Evolutionary conservation across 2,113 vertebrate species (phyloP).

Genomic region (Sebastes schlegelii): DNA sequence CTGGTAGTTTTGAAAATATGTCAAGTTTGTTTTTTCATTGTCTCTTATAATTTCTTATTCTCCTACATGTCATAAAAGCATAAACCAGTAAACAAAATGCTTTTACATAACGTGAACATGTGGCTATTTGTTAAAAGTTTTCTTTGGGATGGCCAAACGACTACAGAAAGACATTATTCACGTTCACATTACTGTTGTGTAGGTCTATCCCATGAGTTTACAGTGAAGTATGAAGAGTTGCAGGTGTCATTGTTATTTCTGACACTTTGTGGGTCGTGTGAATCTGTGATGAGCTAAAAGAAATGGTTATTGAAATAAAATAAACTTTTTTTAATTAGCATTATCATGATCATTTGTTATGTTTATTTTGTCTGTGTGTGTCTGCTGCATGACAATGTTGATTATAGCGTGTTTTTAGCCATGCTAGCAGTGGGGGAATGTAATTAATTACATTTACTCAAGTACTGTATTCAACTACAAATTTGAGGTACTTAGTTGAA

Average conservation of each 20-base stretch:
- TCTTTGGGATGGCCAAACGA: constrained; percentile 27
- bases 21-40: constrained; percentile 63
- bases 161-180: constrained; percentile 37
- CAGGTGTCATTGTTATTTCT: constrained; percentile 24
- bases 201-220: constrained; percentile 48
- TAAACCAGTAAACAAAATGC: constrained; percentile 34
- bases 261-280: constrained; percentile 53
- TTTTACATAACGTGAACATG: constrained; percentile 40
- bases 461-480: neutral
- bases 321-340: constrained; percentile 68
- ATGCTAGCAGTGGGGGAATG: neutral
- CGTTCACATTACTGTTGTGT: constrained; percentile 62
- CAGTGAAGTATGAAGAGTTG: constrained; percentile 47
- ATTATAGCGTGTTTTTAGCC: neutral
- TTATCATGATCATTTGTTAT: constrained; percentile 4
- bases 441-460: neutral
- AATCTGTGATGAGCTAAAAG: constrained; percentile 60
- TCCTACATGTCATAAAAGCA: constrained; percentile 43
- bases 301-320: constrained; percentile 65
- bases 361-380: neutral
- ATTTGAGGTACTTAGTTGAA: neutral
- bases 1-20: constrained; percentile 64
- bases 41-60: constrained; percentile 66
- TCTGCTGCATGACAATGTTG: neutral
- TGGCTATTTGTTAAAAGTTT: constrained; percentile 44